Percentiles rank a stretch among this genome's conserved stretches.
phyloP scores from a whole-genome alignment of 2,888 invertebrate species.

The Ephialtes manifestator region DNA sequence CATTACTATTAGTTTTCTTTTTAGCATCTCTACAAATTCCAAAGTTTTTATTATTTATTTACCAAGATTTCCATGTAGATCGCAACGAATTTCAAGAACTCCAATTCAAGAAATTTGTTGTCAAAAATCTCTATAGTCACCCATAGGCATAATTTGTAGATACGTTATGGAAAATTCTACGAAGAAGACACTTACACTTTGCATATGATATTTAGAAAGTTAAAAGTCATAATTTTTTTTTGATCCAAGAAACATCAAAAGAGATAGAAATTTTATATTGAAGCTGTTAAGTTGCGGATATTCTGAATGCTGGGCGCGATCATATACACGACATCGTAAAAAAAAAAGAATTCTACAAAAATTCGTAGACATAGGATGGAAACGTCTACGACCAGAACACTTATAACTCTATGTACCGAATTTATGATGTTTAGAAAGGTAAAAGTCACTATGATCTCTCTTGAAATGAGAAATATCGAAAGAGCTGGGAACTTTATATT shows the following conservation, averaged over 20 bases:
- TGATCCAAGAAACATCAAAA: no score
- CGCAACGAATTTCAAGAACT: no score
- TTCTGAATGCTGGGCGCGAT: neutral
- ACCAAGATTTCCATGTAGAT: no score
- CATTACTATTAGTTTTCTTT: no score
- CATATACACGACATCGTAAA: neutral
- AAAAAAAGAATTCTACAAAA: neutral
- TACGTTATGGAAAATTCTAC: no score
- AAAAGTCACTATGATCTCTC: neutral
- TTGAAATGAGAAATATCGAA: neutral
- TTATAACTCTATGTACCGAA: neutral
- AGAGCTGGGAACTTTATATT: neutral
- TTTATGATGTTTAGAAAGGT: slow-evolving; percentile 11
- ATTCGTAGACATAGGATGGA: neutral
- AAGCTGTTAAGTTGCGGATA: neutral
- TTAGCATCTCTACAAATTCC: no score
- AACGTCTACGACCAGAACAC: neutral
- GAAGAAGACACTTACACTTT: neutral
- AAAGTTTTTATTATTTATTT: no score
- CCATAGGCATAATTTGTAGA: no score
- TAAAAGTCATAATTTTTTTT: neutral
- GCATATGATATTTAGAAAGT: neutral
- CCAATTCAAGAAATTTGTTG: no score
- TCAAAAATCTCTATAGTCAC: no score
- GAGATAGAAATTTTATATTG: no score